Percentiles rank a stretch among this genome's conserved stretches.
Conservation (phyloP, 2,888 invertebrate species). For the Alitta virens region DNA sequence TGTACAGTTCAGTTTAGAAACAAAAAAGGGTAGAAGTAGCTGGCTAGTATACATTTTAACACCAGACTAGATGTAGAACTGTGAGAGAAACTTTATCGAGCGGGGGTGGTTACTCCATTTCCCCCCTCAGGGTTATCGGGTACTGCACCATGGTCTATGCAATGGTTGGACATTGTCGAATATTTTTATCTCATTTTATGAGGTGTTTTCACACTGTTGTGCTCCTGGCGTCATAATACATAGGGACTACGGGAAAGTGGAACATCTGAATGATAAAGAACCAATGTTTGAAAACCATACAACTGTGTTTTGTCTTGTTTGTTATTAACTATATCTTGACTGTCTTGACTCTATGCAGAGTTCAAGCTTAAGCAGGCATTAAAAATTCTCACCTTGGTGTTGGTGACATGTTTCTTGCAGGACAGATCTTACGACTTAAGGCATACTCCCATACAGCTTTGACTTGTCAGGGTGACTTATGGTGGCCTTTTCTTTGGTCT, state of each 20-base stretch:
- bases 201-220: slow-evolving; percentile 22
- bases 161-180: slow-evolving; percentile 18
- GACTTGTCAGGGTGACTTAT: too few relatives aligned
- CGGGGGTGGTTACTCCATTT: background rate
- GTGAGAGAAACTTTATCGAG: background rate
- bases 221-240: slow-evolving; percentile 14
- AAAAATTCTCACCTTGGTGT: too few relatives aligned
- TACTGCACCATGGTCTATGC: slow-evolving; percentile 22
- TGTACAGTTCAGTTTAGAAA: background rate
- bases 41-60: background rate
- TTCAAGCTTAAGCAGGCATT: too few relatives aligned
- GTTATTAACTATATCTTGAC: background rate
- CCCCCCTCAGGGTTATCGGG: slow-evolving; percentile 2
- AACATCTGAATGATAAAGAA: slow-evolving; percentile 15
- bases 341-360: too few relatives aligned
- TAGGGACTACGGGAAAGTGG: slow-evolving; percentile 8
- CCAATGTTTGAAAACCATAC: slow-evolving; percentile 20
- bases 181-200: slow-evolving; percentile 20
- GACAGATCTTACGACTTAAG: too few relatives aligned
- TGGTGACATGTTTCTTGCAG: too few relatives aligned
- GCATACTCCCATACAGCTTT: too few relatives aligned
- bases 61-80: background rate
- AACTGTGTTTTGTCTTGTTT: background rate
- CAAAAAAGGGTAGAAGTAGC: background rate
- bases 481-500: too few relatives aligned